Evolutionary conservation across 92 coral and sea anemone species (phyloP).

Genomic region (Micromussa lordhowensis): DNA sequence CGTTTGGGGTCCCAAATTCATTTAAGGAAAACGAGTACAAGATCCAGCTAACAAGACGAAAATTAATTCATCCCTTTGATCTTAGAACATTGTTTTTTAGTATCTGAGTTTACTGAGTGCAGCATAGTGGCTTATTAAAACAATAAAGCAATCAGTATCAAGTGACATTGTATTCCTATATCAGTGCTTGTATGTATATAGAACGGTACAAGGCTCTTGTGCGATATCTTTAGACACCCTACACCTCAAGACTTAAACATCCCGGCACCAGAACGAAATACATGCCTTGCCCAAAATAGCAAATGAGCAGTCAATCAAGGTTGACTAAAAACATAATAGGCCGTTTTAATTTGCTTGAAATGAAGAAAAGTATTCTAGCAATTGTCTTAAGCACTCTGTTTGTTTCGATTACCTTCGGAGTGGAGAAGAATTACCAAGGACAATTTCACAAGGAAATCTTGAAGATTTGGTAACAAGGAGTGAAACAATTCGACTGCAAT

Average conservation of each 20-base stretch:
- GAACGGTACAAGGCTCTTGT: not conserved
- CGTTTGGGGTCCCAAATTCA: not conserved
- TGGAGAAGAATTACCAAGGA: too few relatives aligned
- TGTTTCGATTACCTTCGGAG: not conserved
- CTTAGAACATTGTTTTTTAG: not conserved
- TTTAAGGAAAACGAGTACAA: too few relatives aligned
- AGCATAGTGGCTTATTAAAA: not conserved
- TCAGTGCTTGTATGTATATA: not conserved
- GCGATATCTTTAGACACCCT: not conserved
- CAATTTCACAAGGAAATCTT: not conserved
- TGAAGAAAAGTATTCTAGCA: not conserved
- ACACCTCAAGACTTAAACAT: not conserved
- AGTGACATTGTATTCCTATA: not conserved
- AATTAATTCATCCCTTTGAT: not conserved
- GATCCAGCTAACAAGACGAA: too few relatives aligned
- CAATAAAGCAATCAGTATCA: not conserved
- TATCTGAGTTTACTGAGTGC: not conserved
- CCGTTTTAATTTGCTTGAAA: not conserved
- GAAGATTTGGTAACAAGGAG: not conserved
- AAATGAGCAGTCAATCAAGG: not conserved
- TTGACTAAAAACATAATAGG: not conserved
- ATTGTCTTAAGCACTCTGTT: not conserved
- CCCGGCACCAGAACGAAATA: not conserved
- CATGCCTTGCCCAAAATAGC: not conserved
- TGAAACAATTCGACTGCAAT: not conserved